A percentile compares a stretch with the other conserved stretches of the same genome.
Evolutionary conservation across 2,113 vertebrate species (phyloP).

Genomic region (Athene noctua): DNA sequence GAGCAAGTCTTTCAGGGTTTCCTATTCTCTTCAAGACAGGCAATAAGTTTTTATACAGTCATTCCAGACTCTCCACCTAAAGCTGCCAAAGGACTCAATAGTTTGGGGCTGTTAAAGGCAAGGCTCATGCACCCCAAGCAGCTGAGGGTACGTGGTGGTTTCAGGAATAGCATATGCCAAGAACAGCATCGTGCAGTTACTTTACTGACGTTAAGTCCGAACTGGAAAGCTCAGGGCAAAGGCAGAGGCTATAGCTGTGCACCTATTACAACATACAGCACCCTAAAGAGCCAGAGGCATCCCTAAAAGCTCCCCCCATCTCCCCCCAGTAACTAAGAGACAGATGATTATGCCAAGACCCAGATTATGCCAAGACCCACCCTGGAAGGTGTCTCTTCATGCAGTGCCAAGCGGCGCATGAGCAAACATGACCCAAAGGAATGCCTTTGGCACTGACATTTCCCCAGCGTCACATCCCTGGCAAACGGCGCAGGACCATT

Average conservation of each 20-base stretch:
- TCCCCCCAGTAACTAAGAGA: not conserved
- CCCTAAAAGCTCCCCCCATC: not conserved
- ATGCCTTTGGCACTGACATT: not conserved
- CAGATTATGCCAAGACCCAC: not conserved
- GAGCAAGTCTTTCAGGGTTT: not conserved
- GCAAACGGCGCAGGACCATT: not conserved
- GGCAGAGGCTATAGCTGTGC: not conserved
- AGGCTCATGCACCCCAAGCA: not conserved
- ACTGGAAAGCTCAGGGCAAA: not conserved
- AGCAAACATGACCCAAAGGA: not conserved
- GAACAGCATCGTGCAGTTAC: not conserved
- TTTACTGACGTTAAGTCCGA: not conserved
- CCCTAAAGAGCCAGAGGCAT: not conserved
- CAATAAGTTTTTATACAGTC: not conserved
- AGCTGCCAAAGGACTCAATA: not conserved
- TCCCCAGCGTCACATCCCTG: slow-evolving; percentile 59
- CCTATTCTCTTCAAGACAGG: not conserved
- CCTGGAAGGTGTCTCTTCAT: not conserved
- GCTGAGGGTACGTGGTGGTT: not conserved
- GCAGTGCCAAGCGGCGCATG: not conserved
- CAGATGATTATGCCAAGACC: not conserved
- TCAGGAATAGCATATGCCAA: not conserved
- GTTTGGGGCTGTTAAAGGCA: not conserved
- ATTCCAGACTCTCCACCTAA: not conserved
- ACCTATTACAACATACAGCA: not conserved